Percentiles rank a stretch among this genome's conserved stretches.
phyloP scores from a whole-genome alignment of 1,140 invertebrate genomes.

The Trissolcus basalis region DNA sequence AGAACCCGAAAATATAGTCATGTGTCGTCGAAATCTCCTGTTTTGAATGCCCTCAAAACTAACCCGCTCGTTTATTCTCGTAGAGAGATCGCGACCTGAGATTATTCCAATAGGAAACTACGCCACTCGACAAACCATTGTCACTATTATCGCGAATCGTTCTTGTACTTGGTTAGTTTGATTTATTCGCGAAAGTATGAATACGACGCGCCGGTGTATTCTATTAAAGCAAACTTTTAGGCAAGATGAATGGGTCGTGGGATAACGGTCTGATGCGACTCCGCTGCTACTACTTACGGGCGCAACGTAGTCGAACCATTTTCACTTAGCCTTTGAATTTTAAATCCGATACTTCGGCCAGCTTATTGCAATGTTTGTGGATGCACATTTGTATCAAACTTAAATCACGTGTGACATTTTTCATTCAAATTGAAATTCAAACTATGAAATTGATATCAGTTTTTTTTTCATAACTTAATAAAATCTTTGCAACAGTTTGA shows the following conservation, averaged over 20 bases:
- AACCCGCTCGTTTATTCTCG: conserved; percentile 27
- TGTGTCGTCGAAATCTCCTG: conserved; percentile 70
- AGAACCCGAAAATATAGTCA: conserved; percentile 67
- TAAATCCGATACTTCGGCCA: conserved; percentile 13
- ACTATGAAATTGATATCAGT: too few relatives aligned
- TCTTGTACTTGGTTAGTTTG: conserved; percentile 32
- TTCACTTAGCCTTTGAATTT: conserved; percentile 26
- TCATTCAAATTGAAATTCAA: too few relatives aligned
- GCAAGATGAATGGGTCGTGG: conserved; percentile 49
- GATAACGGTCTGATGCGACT: conserved; percentile 45
- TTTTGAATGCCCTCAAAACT: conserved; percentile 66
- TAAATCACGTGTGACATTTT: not conserved
- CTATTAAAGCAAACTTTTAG: conserved; percentile 49
- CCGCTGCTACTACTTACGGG: conserved; percentile 39
- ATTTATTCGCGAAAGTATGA: conserved; percentile 40
- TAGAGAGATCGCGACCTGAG: conserved; percentile 20
- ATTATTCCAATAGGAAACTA: conserved; percentile 63
- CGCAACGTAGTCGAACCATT: conserved; percentile 43
- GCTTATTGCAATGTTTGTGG: not conserved
- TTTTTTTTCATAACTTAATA: too few relatives aligned
- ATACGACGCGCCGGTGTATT: conserved; percentile 35
- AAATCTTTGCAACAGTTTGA: too few relatives aligned
- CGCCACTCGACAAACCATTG: conserved; percentile 50
- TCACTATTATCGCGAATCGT: conserved; percentile 29
- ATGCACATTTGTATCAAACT: not conserved